Conservation (phyloP, 2,113 vertebrate species). For the Chamaetylas fuelleborni region DNA sequence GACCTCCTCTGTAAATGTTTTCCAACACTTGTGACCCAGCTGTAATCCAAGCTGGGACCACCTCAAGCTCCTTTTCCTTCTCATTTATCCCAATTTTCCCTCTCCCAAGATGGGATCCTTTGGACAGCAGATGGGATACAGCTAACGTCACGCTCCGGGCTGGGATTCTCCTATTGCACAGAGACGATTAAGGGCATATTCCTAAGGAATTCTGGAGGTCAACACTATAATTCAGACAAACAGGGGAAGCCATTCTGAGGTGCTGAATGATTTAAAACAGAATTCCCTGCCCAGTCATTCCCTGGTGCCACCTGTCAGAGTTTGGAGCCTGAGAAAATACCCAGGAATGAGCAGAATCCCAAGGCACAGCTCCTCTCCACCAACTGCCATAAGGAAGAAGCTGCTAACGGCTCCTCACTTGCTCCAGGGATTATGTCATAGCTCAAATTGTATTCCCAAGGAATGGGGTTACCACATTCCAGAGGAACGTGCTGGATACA, state of each 20-base stretch:
- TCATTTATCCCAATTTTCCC: neutral
- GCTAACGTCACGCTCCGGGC: fast-evolving
- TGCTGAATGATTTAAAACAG: slow-evolving; percentile 57
- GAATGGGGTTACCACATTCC: slow-evolving; percentile 56
- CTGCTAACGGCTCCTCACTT: slow-evolving; percentile 71
- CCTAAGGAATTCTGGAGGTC: neutral
- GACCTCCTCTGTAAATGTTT: neutral
- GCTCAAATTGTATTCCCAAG: slow-evolving; percentile 64
- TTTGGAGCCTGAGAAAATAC: slow-evolving; percentile 67
- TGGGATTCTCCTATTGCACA: neutral
- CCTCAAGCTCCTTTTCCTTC: neutral
- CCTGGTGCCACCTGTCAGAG: slow-evolving; percentile 51
- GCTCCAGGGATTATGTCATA: slow-evolving; percentile 67
- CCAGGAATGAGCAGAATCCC: slow-evolving; percentile 70
- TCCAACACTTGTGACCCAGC: neutral
- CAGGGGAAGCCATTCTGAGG: neutral
- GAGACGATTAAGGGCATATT: neutral
- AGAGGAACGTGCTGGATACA: neutral
- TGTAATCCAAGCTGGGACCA: neutral
- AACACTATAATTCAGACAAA: neutral
- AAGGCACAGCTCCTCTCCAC: neutral
- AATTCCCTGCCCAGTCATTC: neutral
- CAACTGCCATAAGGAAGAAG: slow-evolving; percentile 70
- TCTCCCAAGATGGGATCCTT: neutral
- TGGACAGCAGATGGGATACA: neutral